Percentiles rank a stretch among this genome's conserved stretches.
Conservation (phyloP, 2,888 invertebrate genomes). For the Scaptomyza parva region DNA sequence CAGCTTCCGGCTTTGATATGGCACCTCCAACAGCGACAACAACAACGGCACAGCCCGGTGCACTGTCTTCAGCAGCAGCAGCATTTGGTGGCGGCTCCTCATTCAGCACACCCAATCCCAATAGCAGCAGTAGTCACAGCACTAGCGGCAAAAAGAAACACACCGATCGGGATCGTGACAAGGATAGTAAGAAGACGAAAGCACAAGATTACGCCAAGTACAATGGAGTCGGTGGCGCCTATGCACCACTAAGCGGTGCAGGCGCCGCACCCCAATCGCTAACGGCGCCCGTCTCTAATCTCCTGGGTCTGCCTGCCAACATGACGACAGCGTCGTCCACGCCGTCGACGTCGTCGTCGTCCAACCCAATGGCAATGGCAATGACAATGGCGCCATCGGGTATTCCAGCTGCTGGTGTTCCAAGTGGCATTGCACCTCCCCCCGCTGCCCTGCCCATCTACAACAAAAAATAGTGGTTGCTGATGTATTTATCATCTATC, state of each 20-base stretch:
- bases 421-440: constrained; percentile 40
- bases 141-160: constrained; percentile 81
- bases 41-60: constrained; percentile 2
- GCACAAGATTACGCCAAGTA: constrained; percentile 80
- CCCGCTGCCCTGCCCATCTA: constrained; percentile 61
- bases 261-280: constrained; percentile 63
- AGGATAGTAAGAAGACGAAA: constrained; percentile 82
- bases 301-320: constrained; percentile 37
- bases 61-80: not conserved
- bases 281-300: constrained; percentile 26
- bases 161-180: constrained; percentile 83
- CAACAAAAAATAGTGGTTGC: constrained; percentile 63
- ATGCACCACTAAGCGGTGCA: constrained; percentile 66
- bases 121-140: constrained; percentile 24
- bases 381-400: constrained; percentile 36
- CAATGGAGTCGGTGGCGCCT: constrained; percentile 68
- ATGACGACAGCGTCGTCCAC: constrained; percentile 37
- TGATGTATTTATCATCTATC: constrained; percentile 4
- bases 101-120: constrained; percentile 30
- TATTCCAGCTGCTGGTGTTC: not conserved
- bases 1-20: constrained; percentile 38
- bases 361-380: constrained; percentile 38
- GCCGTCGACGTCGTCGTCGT: constrained; percentile 29
- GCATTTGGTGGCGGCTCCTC: constrained; percentile 14
- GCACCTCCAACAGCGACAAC: constrained; percentile 30